Evolutionary conservation across 2,888 invertebrate species (phyloP).

Genomic region (Ormia ochracea): DNA sequence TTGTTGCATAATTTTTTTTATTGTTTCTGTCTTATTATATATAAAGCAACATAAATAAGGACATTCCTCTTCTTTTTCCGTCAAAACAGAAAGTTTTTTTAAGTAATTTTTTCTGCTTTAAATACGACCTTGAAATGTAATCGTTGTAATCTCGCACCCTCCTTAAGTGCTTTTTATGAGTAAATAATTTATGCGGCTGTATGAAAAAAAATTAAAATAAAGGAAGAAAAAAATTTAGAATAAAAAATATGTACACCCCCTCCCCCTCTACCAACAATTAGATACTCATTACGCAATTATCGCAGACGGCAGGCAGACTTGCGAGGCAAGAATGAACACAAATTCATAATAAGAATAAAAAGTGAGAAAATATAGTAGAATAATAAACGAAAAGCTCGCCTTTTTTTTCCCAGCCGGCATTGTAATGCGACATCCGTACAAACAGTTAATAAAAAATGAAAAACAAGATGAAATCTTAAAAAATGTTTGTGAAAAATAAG

Average conservation of each 20-base stretch:
- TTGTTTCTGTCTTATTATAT: constrained; percentile 32
- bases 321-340: constrained; percentile 54
- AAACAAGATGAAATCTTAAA: constrained; percentile 17
- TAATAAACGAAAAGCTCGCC: constrained; percentile 36
- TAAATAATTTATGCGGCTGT: constrained; percentile 61
- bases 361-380: constrained; percentile 31
- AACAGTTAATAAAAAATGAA: not conserved
- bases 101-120: constrained; percentile 59
- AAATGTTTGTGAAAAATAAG: not conserved
- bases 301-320: constrained; percentile 74
- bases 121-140: constrained; percentile 65
- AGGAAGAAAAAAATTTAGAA: constrained; percentile 12
- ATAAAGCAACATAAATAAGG: constrained; percentile 32
- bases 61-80: constrained; percentile 41
- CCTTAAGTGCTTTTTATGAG: constrained; percentile 54
- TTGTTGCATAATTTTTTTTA: constrained; percentile 47
- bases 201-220: constrained; percentile 43
- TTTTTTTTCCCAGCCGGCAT: not conserved
- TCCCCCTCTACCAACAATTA: constrained; percentile 71
- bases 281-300: constrained; percentile 74
- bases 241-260: constrained; percentile 19
- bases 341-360: constrained; percentile 37
- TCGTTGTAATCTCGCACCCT: constrained; percentile 47
- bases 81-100: constrained; percentile 61
- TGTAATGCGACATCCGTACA: constrained; percentile 25